Evolutionary conservation across 2,888 invertebrate genomes (phyloP), one percentile per base, ranked within the genome.

Genomic region (Synanthedon tipuliformis): DNA sequence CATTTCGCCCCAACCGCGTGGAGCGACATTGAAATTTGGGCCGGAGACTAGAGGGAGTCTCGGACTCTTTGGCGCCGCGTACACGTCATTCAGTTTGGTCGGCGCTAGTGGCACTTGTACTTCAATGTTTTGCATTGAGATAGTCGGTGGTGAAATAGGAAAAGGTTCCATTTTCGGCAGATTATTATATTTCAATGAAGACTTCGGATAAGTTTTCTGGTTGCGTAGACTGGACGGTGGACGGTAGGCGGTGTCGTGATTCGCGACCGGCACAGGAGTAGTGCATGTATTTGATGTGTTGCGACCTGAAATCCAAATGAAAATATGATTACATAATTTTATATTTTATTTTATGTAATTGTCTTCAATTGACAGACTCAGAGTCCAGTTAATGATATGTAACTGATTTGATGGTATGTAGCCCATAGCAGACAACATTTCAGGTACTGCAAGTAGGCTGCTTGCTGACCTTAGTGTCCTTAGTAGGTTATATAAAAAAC

Each of bases 11-110:
- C 95, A 95, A 1, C 95, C 95, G 40, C 95, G 89, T 4, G 95
- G 93, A 40, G 94, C 94, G 0, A 93, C 94, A 65, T 95, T 95
- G 78, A 94, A 95, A 67, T 94, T 94, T 23, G 89, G 89, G 45
- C 89, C 84, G 59, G 70, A 78, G 53, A 84, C 81, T 41, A 87
- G 62, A 1, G 84, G 80, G 51, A 82, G 53, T 11, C 82, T 69
- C 3, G 83, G 82, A 56, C 84, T 81, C 57, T 81, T 79, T 1
- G 87, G 85, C 3, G 87, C 71, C 12, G 88, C 82, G 55, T 82
- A 87, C 1, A 87, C 85, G 61, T 86, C 87, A 54, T 86, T 88
- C 51, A 88, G 53, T 61, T 86, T 88, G 0, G 85, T 88, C 1
- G 87, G 85, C 1, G 86, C 82, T n/a, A 87, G 53, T 0, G 85